Base-by-base conservation (phyloP, 1,140 invertebrate species). In the Galendromus occidentalis region DNA sequence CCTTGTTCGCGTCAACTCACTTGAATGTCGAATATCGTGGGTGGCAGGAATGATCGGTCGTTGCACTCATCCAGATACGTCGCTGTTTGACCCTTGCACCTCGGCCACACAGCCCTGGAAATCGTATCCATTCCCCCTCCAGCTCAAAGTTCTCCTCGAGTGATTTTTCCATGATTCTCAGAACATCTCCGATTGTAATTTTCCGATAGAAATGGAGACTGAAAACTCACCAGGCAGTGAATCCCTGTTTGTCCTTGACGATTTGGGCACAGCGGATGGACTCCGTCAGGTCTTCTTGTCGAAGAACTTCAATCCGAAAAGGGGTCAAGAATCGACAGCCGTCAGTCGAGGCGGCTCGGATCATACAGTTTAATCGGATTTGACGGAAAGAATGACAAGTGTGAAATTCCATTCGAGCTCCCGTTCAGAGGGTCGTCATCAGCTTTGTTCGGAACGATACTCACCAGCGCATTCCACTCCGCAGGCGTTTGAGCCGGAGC, bases 181-280 rank as follows among this genome's bases (percentile, higher is more conserved):
- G n/a, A n/a, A n/a, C n/a, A 47, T 22, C 45, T 7, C 45, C 14
- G 28, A 47, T 22, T 28, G 18, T 6, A 47, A 14, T 47, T 47
- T 47, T 47, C 18, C 14, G 14, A 6, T 4, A 47, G 18, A 22
- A 47, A 47, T 28, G 45, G 4, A 22, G 4, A 47, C 4, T 59
- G 14, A 20, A 14, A 22, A 9, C 51, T 59, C 33, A 59, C 51
- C 51, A 59, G 1, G 51, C 51, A 33, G 51, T 59, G 22, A 59
- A 59, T 59, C 51, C 51, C 25, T 59, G 51, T 9, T 59, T 59
- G 51, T 59, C 51, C 20, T 25, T 59, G n/a, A 59, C 51, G 12
- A 59, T 59, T 33, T 59, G 51, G 20, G 51, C 51, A 25, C 51
- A 59, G 17, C 51, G 25, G 2, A 59, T 9, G 14, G 51, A 59